These are phyloP conservation scores for Mnemiopsis leidyi DNA, from an alignment of 37 sponge, comb jelly and placozoan species.

Conservation along the genomic window DNA sequence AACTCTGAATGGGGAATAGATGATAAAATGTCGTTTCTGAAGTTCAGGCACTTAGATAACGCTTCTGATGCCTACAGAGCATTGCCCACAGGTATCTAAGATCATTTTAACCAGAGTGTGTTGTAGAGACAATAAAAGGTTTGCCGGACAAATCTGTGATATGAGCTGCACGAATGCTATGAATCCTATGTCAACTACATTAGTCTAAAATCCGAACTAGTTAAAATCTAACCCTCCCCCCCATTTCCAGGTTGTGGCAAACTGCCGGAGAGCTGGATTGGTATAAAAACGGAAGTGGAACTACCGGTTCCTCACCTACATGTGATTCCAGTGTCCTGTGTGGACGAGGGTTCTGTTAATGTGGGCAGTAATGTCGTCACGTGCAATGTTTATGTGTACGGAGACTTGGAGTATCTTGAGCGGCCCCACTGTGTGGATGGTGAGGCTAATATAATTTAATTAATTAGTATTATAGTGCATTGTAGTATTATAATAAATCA, in stretches of 20 bases:
- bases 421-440: neutral
- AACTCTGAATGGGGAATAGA: neutral
- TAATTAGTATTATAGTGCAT: too few species aligned
- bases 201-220: too few species aligned
- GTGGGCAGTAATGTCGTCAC: neutral
- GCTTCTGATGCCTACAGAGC: neutral
- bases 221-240: too few species aligned
- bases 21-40: neutral
- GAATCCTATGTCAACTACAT: too few species aligned
- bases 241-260: neutral
- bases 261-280: neutral
- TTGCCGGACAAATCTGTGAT: too few species aligned
- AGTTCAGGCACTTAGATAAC: neutral
- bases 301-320: neutral
- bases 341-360: neutral
- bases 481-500: too few species aligned
- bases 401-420: neutral
- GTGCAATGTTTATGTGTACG: neutral
- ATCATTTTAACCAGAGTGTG: too few species aligned
- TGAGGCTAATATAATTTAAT: too few species aligned
- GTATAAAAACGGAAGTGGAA: neutral
- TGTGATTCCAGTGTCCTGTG: neutral
- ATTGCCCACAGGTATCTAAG: neutral
- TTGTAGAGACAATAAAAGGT: too few species aligned
- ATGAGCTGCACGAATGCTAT: too few species aligned